Evolutionary conservation across 1,140 invertebrate genomes (phyloP).

Genomic region (Rhizoglyphus robini): DNA sequence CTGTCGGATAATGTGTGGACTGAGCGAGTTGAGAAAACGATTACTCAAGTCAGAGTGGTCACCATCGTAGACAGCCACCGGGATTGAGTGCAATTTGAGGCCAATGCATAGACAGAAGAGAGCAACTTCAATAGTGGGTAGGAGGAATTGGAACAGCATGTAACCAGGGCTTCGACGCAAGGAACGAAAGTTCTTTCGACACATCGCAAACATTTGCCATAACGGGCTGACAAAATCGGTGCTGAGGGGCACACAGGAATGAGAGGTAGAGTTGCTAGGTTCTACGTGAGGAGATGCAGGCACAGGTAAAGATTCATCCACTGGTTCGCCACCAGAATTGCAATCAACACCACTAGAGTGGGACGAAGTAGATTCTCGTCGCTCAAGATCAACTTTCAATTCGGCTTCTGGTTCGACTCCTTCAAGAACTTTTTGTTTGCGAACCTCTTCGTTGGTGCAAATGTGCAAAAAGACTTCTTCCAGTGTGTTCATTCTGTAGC

Average conservation of each 20-base stretch:
- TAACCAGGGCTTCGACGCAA: constrained; percentile 20
- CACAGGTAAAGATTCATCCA: too few relatives aligned
- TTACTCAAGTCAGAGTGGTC: constrained; percentile 23
- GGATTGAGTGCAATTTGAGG: constrained; percentile 63
- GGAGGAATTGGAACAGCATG: constrained; percentile 61
- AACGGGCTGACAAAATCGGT: not conserved
- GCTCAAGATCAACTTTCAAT: not conserved
- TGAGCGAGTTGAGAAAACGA: constrained; percentile 1
- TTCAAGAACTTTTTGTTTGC: not conserved
- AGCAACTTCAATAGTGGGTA: constrained; percentile 78
- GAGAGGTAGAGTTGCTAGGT: too few relatives aligned
- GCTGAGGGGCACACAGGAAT: too few relatives aligned
- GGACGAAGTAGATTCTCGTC: not conserved
- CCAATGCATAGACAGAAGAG: constrained; percentile 87
- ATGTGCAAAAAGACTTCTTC: constrained; percentile 88
- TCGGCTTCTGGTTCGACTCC: not conserved
- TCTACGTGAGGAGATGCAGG: too few relatives aligned
- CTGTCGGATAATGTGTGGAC: not conserved
- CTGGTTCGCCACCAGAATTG: not conserved
- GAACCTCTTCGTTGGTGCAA: constrained; percentile 36
- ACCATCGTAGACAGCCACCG: constrained; percentile 55
- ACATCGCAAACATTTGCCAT: not conserved
- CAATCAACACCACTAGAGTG: not conserved
- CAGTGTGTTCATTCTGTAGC: constrained; percentile 64
- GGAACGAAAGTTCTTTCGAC: constrained; percentile 22